These are phyloP conservation scores for Patella pellucida DNA, from an alignment of 2,888 invertebrate genomes.

Conservation along the genomic window DNA sequence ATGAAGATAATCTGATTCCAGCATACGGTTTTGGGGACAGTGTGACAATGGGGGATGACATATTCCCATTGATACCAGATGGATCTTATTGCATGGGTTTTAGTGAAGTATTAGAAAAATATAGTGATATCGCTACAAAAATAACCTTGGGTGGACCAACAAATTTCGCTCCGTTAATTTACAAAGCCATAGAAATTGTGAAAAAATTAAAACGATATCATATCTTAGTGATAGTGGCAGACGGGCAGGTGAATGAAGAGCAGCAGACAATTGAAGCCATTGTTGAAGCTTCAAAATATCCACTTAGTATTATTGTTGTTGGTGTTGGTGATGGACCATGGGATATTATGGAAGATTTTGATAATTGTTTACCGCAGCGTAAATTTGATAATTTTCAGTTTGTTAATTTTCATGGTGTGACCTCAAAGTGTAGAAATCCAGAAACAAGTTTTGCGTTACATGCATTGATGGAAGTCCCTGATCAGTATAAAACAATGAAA, in stretches of 20 bases:
- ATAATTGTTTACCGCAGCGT: slow-evolving; percentile 72
- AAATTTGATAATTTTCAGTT: slow-evolving; percentile 75
- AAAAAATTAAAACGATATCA: slow-evolving; percentile 58
- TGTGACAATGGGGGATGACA: slow-evolving; percentile 56
- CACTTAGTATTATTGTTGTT: slow-evolving; percentile 73
- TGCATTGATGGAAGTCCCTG: slow-evolving; percentile 73
- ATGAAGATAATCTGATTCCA: slow-evolving; percentile 63
- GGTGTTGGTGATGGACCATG: slow-evolving; percentile 76
- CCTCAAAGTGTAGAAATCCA: slow-evolving; percentile 58
- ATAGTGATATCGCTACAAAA: slow-evolving; percentile 70
- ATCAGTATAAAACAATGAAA: slow-evolving; percentile 71
- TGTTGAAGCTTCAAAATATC: slow-evolving; percentile 72
- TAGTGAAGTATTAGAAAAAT: slow-evolving; percentile 67
- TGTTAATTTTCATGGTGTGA: slow-evolving; percentile 72
- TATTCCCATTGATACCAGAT: slow-evolving; percentile 58
- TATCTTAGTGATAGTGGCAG: slow-evolving; percentile 73
- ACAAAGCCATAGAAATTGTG: slow-evolving; percentile 72
- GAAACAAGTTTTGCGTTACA: slow-evolving; percentile 72
- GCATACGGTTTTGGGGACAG: slow-evolving; percentile 69
- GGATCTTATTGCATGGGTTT: slow-evolving; percentile 59
- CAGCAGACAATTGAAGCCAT: slow-evolving; percentile 72
- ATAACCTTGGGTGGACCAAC: slow-evolving; percentile 73
- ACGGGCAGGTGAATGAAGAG: slow-evolving; percentile 74
- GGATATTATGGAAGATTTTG: slow-evolving; percentile 73
- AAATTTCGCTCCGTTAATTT: slow-evolving; percentile 73